Evolutionary conservation across 1,140 invertebrate species (phyloP), one percentile per base, ranked within the genome.

Genomic region (Agraylea sexmaculata): DNA sequence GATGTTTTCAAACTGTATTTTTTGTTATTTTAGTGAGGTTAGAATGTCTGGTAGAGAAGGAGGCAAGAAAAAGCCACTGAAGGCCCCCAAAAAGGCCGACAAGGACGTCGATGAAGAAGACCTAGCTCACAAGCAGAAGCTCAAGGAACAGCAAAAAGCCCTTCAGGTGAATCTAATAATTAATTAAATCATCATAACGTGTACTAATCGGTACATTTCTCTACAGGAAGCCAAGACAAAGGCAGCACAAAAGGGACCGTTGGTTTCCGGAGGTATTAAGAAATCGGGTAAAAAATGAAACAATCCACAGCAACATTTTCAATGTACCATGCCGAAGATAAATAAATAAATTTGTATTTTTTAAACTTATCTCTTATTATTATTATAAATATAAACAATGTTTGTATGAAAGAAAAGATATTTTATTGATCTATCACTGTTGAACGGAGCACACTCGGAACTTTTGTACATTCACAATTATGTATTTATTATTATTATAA

Each of bases 1-100:
- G n/a, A n/a, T n/a, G n/a, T n/a, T n/a, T n/a, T n/a, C n/a, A n/a
- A n/a, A n/a, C n/a, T n/a, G n/a, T n/a, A n/a, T n/a, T n/a, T n/a
- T n/a, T n/a, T n/a, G n/a, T n/a, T n/a, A n/a, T n/a, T n/a, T n/a
- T n/a, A n/a, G n/a, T n/a, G n/a, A n/a, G 12, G 2, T 13, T 21
- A 69, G 52, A 50, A 87, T 88, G 84, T 83, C 82, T 54, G 75
- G 80, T 40, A 74, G 83, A 50, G 82, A 87, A 60, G 86, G 86
- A 60, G 87, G 87, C 36, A 91, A 91, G 53, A 90, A 90, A 58
- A 91, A 91, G 58, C 86, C 87, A 10, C 58, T 90, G 45, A 90
- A 90, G 60, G 77, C 78, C 12, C 85, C 86, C 0, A 91, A 89
- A 59, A 90, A 89, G 55, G 72, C 78, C 15, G 40, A 59, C 0